Conservation (phyloP, 35 echinoderm and acorn worm genomes). For the Heliocidaris erythrogramma region DNA sequence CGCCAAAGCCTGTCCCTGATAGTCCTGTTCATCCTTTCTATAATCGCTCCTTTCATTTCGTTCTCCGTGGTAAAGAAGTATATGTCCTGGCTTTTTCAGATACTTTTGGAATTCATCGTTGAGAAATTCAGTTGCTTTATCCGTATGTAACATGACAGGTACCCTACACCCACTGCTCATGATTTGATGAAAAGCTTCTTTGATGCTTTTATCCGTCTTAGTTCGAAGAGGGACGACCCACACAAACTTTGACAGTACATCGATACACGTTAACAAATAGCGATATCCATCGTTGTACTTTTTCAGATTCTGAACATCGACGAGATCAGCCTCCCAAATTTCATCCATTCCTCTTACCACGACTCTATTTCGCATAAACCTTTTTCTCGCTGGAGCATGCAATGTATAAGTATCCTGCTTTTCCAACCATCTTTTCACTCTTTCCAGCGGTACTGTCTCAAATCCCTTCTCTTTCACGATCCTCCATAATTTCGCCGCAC, state of each 20-base stretch:
- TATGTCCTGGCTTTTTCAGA: neutral
- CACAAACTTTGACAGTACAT: conserved; percentile 35
- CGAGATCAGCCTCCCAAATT: conserved; percentile 40
- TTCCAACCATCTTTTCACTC: too few relatives aligned
- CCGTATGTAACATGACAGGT: conserved; percentile 47
- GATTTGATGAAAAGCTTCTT: conserved; percentile 23
- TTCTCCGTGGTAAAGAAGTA: conserved; percentile 55
- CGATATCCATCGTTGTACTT: conserved; percentile 30
- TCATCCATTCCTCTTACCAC: conserved; percentile 4
- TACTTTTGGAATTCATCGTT: neutral
- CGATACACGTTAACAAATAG: conserved; percentile 48
- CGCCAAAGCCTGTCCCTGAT: conserved; percentile 42
- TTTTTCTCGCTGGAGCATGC: too few relatives aligned
- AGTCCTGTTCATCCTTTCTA: conserved; percentile 46
- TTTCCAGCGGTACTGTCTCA: too few relatives aligned
- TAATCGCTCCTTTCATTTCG: conserved; percentile 24
- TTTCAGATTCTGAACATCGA: conserved; percentile 47
- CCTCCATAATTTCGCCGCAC: too few relatives aligned
- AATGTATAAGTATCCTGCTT: conserved; percentile 47
- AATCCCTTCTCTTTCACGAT: too few relatives aligned
- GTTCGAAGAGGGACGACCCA: conserved; percentile 41
- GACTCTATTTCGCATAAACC: neutral
- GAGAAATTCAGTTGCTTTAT: conserved; percentile 45
- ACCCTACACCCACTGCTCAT: conserved; percentile 4
- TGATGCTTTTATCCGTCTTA: neutral